Evolutionary conservation across 2,888 invertebrate genomes (phyloP).

Genomic region (Tetragnatha montana): DNA sequence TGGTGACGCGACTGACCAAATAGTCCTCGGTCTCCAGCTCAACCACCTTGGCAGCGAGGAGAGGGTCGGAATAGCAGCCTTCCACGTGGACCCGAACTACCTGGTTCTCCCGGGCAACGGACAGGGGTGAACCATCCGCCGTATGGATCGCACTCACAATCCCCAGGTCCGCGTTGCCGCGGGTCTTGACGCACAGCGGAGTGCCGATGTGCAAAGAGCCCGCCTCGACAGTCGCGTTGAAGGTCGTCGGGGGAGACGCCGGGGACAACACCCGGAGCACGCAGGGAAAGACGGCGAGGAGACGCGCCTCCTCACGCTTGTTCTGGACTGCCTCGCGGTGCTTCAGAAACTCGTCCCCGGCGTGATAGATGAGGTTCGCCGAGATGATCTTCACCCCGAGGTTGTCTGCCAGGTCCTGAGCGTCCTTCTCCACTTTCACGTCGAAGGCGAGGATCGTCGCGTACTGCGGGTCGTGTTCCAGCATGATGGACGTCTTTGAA

Average conservation of each 20-base stretch:
- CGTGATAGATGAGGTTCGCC: slow-evolving; percentile 99
- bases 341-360: slow-evolving; percentile 97
- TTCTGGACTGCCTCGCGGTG: slow-evolving; percentile 93
- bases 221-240: slow-evolving; percentile 95
- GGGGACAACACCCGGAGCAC: slow-evolving; percentile 83
- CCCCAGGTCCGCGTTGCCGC: slow-evolving; percentile 96
- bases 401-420: slow-evolving; percentile 96
- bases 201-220: slow-evolving; percentile 97
- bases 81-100: slow-evolving; percentile 98
- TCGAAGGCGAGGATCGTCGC: slow-evolving; percentile 99
- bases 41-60: slow-evolving; percentile 98
- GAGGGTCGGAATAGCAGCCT: slow-evolving; percentile 96
- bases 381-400: slow-evolving; percentile 94
- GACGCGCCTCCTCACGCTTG: slow-evolving; percentile 96
- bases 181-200: slow-evolving; percentile 96
- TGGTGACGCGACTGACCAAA: slow-evolving; percentile 97
- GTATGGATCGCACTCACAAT: slow-evolving; percentile 92
- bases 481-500: slow-evolving; percentile 99
- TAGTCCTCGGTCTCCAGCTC: slow-evolving; percentile 97
- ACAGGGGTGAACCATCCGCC: slow-evolving; percentile 94
- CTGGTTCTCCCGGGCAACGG: slow-evolving; percentile 94
- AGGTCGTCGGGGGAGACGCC: slow-evolving; percentile 85
- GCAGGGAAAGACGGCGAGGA: slow-evolving; percentile 98
- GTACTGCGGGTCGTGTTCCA: slow-evolving; percentile 97
- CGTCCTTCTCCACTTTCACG: slow-evolving; percentile 97